Percentiles rank a stretch among this genome's conserved stretches.
These are phyloP conservation scores for Carabus problematicus DNA, from an alignment of 2,888 invertebrate species.

Conservation along the genomic window DNA sequence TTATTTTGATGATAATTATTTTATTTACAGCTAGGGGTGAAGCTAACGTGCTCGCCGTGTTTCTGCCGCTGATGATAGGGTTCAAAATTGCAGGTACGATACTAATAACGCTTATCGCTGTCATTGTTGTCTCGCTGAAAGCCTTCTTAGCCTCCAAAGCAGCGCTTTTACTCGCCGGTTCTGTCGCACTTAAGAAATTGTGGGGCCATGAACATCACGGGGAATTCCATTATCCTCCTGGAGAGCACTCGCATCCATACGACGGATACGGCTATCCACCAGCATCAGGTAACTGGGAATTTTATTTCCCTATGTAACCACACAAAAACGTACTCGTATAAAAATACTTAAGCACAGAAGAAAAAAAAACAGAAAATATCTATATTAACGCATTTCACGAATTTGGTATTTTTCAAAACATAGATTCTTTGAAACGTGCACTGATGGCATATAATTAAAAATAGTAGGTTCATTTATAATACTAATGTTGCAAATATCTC, in stretches of 20 bases:
- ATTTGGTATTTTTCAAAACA: no score
- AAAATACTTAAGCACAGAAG: no score
- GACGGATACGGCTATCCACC: neutral
- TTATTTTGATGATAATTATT: conserved; percentile 14
- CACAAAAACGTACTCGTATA: no score
- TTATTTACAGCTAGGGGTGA: conserved; percentile 63
- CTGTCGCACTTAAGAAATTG: conserved; percentile 67
- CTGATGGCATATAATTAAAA: no score
- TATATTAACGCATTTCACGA: neutral
- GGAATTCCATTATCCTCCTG: conserved; percentile 27
- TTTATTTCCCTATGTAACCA: no score
- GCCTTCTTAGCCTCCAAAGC: conserved; percentile 74
- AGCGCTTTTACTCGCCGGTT: conserved; percentile 69
- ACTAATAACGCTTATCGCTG: conserved; percentile 67
- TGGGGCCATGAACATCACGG: conserved; percentile 3
- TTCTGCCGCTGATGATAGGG: conserved; percentile 72
- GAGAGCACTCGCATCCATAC: conserved; percentile 8
- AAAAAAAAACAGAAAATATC: neutral
- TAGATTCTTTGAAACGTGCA: no score
- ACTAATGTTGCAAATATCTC: no score
- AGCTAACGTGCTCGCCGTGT: conserved; percentile 60
- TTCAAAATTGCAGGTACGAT: conserved; percentile 72
- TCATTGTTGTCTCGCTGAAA: conserved; percentile 71
- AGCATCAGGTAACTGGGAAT: conserved; percentile 3
- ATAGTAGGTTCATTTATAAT: no score